Evolutionary conservation across 2,888 invertebrate genomes (phyloP).

Genomic region (Athalia rosae): DNA sequence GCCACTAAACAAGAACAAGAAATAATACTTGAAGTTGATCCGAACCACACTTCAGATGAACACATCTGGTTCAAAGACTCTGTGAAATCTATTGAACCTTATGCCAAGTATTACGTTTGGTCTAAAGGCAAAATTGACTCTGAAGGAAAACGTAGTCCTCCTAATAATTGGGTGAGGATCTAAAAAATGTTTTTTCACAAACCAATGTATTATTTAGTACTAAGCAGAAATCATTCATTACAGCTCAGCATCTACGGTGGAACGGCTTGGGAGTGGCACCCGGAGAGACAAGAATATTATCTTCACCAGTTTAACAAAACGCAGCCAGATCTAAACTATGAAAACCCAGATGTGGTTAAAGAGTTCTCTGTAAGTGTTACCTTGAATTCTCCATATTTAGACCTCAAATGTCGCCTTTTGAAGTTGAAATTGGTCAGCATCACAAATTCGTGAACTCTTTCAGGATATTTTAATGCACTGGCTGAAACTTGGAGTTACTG

Average conservation of each 20-base stretch:
- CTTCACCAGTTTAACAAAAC: conserved; percentile 83
- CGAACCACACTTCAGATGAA: conserved; percentile 81
- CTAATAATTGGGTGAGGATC: conserved; percentile 84
- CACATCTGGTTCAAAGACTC: conserved; percentile 86
- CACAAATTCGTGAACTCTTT: conserved; percentile 40
- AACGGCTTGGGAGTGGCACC: conserved; percentile 84
- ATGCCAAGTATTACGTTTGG: conserved; percentile 89
- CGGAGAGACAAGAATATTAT: conserved; percentile 81
- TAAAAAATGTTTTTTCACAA: conserved; percentile 18
- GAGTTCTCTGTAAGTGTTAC: conserved; percentile 75
- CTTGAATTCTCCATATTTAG: background rate
- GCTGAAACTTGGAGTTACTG: conserved; percentile 85
- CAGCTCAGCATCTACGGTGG: conserved; percentile 75
- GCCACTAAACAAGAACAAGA: conserved; percentile 77
- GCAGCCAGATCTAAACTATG: conserved; percentile 89
- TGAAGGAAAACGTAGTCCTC: conserved; percentile 72
- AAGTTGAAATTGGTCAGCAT: background rate
- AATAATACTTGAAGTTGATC: conserved; percentile 84
- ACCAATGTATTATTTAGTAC: background rate
- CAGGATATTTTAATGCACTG: conserved; percentile 82
- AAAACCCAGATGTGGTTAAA: conserved; percentile 79
- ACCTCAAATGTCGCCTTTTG: background rate
- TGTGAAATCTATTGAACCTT: conserved; percentile 76
- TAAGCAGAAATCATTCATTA: conserved; percentile 45
- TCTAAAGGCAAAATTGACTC: conserved; percentile 71